Evolutionary conservation across 2,888 invertebrate genomes (phyloP).

Genomic region (Cactoblastis cactorum): DNA sequence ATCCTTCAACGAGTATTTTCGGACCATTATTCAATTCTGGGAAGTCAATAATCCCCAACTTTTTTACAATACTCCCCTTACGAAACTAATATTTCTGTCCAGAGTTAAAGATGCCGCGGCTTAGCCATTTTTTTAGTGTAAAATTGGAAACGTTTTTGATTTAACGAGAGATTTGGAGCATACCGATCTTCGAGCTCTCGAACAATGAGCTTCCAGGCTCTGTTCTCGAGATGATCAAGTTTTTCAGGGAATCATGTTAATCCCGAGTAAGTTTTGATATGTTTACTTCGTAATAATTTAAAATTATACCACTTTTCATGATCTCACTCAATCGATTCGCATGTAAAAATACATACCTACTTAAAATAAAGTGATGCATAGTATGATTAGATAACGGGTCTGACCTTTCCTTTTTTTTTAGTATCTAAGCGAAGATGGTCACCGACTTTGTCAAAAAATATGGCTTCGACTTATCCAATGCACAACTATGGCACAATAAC

Average conservation of each 20-base stretch:
- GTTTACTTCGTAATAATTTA: neutral
- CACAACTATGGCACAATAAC: constrained; percentile 25
- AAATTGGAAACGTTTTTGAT: constrained; percentile 70
- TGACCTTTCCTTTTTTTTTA: too few relatives aligned
- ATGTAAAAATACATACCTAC: too few relatives aligned
- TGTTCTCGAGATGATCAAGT: constrained; percentile 46
- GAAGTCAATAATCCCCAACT: constrained; percentile 72
- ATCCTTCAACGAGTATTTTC: constrained; percentile 70
- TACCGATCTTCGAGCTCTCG: constrained; percentile 43
- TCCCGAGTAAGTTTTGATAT: constrained; percentile 16
- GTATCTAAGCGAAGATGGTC: too few relatives aligned
- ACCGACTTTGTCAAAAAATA: neutral
- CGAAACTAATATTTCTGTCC: constrained; percentile 66
- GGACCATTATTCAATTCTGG: constrained; percentile 67
- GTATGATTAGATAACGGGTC: too few relatives aligned
- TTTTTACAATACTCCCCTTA: constrained; percentile 56
- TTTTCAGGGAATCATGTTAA: constrained; percentile 45
- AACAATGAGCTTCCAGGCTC: constrained; percentile 72
- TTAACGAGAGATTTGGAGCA: constrained; percentile 65
- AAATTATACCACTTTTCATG: too few relatives aligned
- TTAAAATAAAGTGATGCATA: too few relatives aligned
- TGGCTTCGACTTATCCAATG: neutral
- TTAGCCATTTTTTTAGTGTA: constrained; percentile 60
- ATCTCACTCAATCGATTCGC: too few relatives aligned
- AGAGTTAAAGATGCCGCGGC: constrained; percentile 74